A percentile compares a stretch with the other conserved stretches of the same genome.
These are phyloP conservation scores for Tetraodon nigroviridis DNA, from an alignment of 2,113 vertebrate genomes.

Conservation along the genomic window DNA sequence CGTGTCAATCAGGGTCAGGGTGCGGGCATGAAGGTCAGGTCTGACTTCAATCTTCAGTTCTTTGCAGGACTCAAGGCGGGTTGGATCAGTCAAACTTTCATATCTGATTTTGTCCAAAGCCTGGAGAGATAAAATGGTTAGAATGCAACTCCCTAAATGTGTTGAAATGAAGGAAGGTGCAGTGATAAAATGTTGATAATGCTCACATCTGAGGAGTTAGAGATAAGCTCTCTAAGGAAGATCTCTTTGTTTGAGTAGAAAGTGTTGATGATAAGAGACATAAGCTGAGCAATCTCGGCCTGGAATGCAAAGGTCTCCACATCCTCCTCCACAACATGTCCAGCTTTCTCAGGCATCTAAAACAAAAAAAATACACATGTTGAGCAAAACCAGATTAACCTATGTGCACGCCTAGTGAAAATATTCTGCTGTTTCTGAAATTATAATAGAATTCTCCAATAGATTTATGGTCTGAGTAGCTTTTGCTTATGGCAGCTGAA, in stretches of 20 bases:
- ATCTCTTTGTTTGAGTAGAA: slow-evolving; percentile 85
- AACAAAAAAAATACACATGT: slow-evolving; percentile 2
- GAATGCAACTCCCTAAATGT: slow-evolving; percentile 37
- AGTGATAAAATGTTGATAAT: background rate
- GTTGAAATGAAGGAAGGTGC: background rate
- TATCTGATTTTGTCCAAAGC: slow-evolving; percentile 82
- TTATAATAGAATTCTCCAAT: background rate
- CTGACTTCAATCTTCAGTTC: slow-evolving; percentile 77
- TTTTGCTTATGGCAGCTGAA: slow-evolving; percentile 14
- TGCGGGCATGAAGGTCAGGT: slow-evolving; percentile 68
- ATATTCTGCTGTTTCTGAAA: no score
- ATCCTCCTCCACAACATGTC: slow-evolving; percentile 62
- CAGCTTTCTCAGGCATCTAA: slow-evolving; percentile 67
- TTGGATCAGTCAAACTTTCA: slow-evolving; percentile 79
- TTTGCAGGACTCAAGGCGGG: slow-evolving; percentile 77
- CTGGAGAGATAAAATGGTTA: slow-evolving; percentile 66
- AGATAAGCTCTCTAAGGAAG: slow-evolving; percentile 81
- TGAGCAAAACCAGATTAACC: background rate
- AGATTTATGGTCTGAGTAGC: slow-evolving; percentile 18
- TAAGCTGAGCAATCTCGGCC: slow-evolving; percentile 82
- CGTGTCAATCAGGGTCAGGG: slow-evolving; percentile 74
- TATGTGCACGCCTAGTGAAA: background rate
- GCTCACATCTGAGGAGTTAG: slow-evolving; percentile 81
- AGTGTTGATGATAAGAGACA: slow-evolving; percentile 83
- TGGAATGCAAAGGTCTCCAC: slow-evolving; percentile 78